Evolutionary conservation across 2,797 vertebrate genomes (phyloP), one percentile per base, ranked within the genome.

Genomic region (Pseudomugil tenellus): DNA sequence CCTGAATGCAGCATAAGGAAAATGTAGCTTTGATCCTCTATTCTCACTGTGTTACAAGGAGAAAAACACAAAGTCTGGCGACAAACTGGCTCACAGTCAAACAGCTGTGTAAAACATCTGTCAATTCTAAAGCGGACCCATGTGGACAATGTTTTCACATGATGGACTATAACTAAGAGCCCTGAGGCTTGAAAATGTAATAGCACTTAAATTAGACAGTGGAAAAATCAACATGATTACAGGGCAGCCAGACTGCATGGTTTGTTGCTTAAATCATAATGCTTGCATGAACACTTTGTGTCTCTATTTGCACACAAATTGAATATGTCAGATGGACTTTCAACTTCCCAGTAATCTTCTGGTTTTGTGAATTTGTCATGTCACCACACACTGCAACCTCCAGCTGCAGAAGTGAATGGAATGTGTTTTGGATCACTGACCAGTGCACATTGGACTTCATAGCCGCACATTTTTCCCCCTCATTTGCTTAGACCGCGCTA

Each of bases 321-420:
- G 34, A 41, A 65, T 58, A 16, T 79, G 78, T 75, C 69, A 64
- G 67, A 43, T 80, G 34, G 58, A 81, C 59, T 56, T 73, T 19
- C 48, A 74, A 49, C 69, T 60, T 72, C 56, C 54, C 62, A 67
- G 72, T 37, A 10, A 72, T 79, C 58, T 74, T 61, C 54, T 77
- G 64, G 12, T 78, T 63, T 62, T 74, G 41, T 77, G 73, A 61
- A 73, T 84, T 66, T 43, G 53, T 69, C 52, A 76, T 83, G 77
- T 80, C 63, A 61, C 57, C 74, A 76, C 67, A 84, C 78, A 51
- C 65, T 75, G 73, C 70, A 79, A 81, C 84, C 81, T 80, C 88
- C 76, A 68, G 52, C 35, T 53, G 72, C 70, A 87, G 82, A 89
- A 84, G 91, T 83, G 86, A 85, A 58, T 79, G 86, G 89, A 92